These are phyloP conservation scores for Latheticus oryzae DNA, from an alignment of 2,888 invertebrate species.

Conservation along the genomic window DNA sequence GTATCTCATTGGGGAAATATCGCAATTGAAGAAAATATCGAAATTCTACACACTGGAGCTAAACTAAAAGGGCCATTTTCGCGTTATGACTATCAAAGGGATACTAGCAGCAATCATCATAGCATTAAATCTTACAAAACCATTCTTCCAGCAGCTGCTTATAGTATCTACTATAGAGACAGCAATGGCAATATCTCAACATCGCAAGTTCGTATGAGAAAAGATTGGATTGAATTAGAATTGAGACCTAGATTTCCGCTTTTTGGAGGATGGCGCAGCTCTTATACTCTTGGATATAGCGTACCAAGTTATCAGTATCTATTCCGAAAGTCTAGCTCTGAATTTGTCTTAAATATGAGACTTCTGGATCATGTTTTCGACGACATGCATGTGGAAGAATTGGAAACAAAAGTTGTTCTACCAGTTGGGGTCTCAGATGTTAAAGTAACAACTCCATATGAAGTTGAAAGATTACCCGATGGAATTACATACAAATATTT, in stretches of 20 bases:
- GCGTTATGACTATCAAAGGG: conserved; percentile 96
- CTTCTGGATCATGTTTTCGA: conserved; percentile 96
- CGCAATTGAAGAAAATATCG: conserved; percentile 94
- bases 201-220: conserved; percentile 87
- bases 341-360: conserved; percentile 89
- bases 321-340: conserved; percentile 79
- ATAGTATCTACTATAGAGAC: conserved; percentile 97
- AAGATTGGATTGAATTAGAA: conserved; percentile 95
- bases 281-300: conserved; percentile 92
- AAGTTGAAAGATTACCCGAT: conserved; percentile 79
- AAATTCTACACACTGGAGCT: conserved; percentile 93
- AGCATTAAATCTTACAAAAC: conserved; percentile 94
- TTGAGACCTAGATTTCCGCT: conserved; percentile 96
- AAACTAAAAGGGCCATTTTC: conserved; percentile 94
- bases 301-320: conserved; percentile 97
- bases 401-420: conserved; percentile 88
- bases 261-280: conserved; percentile 99
- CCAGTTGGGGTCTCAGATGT: conserved; percentile 93
- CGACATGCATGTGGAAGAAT: conserved; percentile 94
- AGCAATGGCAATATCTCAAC: conserved; percentile 99
- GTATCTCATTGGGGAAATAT: conserved; percentile 99
- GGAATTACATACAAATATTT: conserved; percentile 91
- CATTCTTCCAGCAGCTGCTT: conserved; percentile 85
- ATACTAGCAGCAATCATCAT: conserved; percentile 86
- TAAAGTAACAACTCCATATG: conserved; percentile 84